phyloP scores from a whole-genome alignment of 2,113 vertebrate species.

The Oreochromis spilurus region DNA sequence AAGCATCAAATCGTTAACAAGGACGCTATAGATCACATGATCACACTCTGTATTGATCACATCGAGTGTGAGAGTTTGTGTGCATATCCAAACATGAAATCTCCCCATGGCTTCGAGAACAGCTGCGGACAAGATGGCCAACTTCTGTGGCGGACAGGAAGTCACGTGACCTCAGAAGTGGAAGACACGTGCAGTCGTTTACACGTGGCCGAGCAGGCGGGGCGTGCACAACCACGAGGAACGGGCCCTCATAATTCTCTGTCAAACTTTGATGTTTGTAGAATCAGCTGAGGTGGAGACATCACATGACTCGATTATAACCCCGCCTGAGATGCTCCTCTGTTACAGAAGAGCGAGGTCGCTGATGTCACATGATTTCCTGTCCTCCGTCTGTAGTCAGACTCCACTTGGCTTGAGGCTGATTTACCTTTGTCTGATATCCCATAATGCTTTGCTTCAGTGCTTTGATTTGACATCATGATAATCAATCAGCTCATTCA shows the following conservation, averaged over 20 bases:
- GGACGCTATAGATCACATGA: background rate
- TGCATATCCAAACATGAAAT: background rate
- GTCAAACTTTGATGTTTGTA: background rate
- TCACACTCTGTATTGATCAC: background rate
- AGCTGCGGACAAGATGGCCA: background rate
- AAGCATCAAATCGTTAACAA: background rate
- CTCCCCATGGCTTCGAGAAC: background rate
- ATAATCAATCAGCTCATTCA: background rate
- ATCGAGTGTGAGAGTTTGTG: background rate
- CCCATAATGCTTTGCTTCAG: conserved; percentile 4
- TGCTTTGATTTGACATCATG: background rate
- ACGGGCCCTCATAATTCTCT: background rate
- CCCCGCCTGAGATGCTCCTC: background rate
- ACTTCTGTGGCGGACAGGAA: background rate
- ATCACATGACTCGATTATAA: background rate
- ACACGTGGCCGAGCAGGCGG: background rate
- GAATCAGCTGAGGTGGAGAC: background rate
- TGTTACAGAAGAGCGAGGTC: background rate
- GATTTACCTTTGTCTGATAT: background rate
- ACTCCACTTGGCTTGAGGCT: background rate
- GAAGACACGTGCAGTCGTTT: background rate
- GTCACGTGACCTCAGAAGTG: background rate
- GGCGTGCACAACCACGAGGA: background rate
- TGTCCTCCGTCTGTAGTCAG: background rate
- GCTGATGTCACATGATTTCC: background rate